Conservation (phyloP, 2,797 vertebrate genomes). For the Calcarius lapponicus region DNA sequence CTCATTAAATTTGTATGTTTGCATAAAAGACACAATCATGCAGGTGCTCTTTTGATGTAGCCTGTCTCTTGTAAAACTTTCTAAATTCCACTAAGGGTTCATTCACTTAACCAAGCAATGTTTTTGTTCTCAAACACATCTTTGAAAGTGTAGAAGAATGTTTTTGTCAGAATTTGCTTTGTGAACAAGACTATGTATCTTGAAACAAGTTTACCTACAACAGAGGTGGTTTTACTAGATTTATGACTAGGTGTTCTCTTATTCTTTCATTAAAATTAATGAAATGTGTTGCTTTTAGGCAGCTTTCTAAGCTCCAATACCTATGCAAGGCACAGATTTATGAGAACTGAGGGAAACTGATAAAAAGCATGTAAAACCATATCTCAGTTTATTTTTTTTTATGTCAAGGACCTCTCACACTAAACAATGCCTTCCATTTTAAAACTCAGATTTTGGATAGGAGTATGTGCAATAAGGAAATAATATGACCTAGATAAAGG, state of each 20-base stretch:
- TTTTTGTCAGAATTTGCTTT: not conserved
- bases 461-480: not conserved
- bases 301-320: not conserved
- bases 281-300: not conserved
- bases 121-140: not conserved
- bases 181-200: not conserved
- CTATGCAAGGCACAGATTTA: conserved; percentile 2
- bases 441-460: not conserved
- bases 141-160: not conserved
- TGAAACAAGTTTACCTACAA: not conserved
- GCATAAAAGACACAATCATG: not conserved
- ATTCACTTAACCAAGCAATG: not conserved
- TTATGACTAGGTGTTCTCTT: not conserved
- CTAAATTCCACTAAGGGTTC: not conserved
- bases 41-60: not conserved
- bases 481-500: not conserved
- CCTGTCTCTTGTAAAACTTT: not conserved
- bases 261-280: not conserved
- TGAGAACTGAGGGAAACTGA: not conserved
- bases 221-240: not conserved
- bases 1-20: not conserved
- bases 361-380: not conserved
- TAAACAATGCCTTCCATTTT: not conserved
- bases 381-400: not conserved
- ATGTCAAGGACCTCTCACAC: not conserved